Evolutionary conservation across 1,140 invertebrate species (phyloP).

Genomic region (Helicoverpa armigera): DNA sequence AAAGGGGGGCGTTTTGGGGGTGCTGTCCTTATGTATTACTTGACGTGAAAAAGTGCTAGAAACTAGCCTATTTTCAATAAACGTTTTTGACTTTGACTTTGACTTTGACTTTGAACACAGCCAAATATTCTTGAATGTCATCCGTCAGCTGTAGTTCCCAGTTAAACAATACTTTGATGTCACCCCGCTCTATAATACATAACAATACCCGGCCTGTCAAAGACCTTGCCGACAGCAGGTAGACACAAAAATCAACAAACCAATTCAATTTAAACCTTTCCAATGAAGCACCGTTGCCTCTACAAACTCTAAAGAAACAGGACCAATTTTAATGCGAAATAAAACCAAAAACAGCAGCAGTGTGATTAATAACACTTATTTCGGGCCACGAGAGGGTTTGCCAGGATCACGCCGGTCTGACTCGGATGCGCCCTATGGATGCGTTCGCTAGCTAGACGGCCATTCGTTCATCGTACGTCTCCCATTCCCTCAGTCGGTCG

Average conservation of each 20-base stretch:
- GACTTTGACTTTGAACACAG: too few species aligned
- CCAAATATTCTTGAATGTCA: background rate
- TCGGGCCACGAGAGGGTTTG: conserved; percentile 54
- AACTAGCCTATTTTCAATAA: too few species aligned
- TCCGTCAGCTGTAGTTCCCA: conserved; percentile 6
- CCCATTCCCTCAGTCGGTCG: conserved; percentile 73
- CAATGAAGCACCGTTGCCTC: background rate
- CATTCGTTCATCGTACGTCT: conserved; percentile 56
- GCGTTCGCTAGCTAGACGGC: conserved; percentile 61
- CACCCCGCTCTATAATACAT: conserved; percentile 10
- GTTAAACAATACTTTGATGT: conserved; percentile 37
- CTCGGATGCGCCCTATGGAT: conserved; percentile 65
- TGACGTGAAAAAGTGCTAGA: too few species aligned
- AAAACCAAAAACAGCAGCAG: conserved; percentile 37
- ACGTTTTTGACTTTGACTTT: too few species aligned
- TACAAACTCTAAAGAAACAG: conserved; percentile 6
- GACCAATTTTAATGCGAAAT: conserved; percentile 38
- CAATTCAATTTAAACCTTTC: conserved; percentile 18
- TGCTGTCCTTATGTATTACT: too few species aligned
- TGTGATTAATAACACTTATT: conserved; percentile 60
- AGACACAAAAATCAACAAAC: conserved; percentile 40
- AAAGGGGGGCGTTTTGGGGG: too few species aligned
- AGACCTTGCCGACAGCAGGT: conserved; percentile 33
- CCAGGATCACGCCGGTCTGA: conserved; percentile 58
- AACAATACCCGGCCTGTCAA: conserved; percentile 22